A percentile compares a stretch with the other conserved stretches of the same genome.
phyloP scores from a whole-genome alignment of 2,888 invertebrate species.

The Diploptera punctata region DNA sequence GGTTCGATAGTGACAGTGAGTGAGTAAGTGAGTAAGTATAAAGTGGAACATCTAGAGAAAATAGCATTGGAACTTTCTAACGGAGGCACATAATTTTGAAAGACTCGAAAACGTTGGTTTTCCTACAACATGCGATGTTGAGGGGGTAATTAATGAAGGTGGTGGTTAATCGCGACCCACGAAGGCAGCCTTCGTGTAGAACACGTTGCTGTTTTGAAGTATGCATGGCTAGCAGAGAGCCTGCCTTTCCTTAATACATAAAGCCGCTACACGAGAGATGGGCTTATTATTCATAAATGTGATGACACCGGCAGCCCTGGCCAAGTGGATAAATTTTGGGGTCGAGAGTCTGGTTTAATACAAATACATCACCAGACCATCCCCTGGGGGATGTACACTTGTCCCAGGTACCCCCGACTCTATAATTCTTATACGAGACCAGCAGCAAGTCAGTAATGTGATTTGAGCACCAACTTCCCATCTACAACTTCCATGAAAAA shows the following conservation, averaged over 20 bases:
- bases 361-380: constrained; percentile 26
- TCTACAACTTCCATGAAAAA: no score
- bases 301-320: not conserved
- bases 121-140: no score
- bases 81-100: no score
- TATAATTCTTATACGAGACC: no score
- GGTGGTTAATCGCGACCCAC: constrained; percentile 2
- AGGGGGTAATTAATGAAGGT: no score
- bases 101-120: no score
- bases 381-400: not conserved
- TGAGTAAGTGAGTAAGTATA: no score
- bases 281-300: not conserved
- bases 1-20: no score
- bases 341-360: constrained; percentile 24
- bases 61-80: no score
- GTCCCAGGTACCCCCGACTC: not conserved
- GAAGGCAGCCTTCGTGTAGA: not conserved
- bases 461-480: no score
- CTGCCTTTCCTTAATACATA: constrained; percentile 14
- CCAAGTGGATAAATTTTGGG: constrained; percentile 19
- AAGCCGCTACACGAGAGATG: not conserved
- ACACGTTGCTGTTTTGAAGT: constrained; percentile 1
- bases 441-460: no score
- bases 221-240: constrained; percentile 1
- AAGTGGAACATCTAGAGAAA: no score